phyloP scores from a whole-genome alignment of 1,140 invertebrate genomes.

The Acromyrmex echinatior region DNA sequence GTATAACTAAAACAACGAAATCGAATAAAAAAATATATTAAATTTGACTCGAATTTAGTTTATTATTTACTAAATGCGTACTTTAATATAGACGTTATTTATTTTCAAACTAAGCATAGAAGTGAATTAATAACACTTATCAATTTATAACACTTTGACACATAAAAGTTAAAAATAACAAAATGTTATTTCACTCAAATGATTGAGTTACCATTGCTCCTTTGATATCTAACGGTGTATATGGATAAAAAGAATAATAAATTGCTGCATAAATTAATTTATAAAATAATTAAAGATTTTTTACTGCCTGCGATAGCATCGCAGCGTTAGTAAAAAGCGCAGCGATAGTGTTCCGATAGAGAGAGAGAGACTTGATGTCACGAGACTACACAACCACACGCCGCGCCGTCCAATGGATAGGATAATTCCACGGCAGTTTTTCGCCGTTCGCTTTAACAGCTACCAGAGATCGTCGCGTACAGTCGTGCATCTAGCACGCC shows the following conservation, averaged over 20 bases:
- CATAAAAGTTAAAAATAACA: too few species aligned
- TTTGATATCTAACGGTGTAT: not conserved
- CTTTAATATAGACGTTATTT: too few species aligned
- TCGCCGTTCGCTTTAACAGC: constrained; percentile 26
- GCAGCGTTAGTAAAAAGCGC: not conserved
- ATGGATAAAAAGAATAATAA: not conserved
- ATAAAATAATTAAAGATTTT: not conserved
- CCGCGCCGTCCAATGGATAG: not conserved
- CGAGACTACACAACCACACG: not conserved
- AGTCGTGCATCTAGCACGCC: not conserved
- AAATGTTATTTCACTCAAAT: too few species aligned
- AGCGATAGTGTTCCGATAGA: not conserved
- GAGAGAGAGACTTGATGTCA: not conserved
- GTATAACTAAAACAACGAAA: too few species aligned
- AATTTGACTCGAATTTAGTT: too few species aligned
- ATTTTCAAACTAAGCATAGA: too few species aligned
- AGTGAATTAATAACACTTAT: too few species aligned
- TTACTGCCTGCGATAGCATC: not conserved
- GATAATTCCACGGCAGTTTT: constrained; percentile 34
- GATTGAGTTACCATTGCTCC: too few species aligned
- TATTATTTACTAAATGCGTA: too few species aligned
- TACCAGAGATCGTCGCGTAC: constrained; percentile 44
- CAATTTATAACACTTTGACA: too few species aligned
- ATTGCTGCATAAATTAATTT: not conserved
- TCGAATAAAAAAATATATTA: too few species aligned